Conservation (phyloP, 1,140 invertebrate genomes). For the Marisa cornuarietis region DNA sequence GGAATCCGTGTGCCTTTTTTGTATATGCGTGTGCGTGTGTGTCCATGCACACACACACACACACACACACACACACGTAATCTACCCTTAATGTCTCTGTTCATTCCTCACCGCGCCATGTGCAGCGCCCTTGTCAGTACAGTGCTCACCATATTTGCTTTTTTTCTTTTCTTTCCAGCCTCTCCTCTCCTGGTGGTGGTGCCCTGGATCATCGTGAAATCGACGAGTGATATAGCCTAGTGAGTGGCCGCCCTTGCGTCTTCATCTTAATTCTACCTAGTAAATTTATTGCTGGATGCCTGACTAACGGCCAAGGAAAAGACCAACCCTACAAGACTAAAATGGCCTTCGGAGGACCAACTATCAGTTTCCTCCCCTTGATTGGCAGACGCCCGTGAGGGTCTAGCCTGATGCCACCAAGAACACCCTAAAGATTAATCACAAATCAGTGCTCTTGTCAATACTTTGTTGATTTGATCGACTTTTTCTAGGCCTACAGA, state of each 20-base stretch:
- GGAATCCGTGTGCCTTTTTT: background rate
- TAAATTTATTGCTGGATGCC: background rate
- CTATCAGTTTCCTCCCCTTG: background rate
- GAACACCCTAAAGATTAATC: background rate
- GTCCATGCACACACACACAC: too few relatives aligned
- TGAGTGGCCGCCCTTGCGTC: constrained; percentile 35
- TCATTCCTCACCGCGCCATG: background rate
- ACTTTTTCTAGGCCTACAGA: too few relatives aligned
- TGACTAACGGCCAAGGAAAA: background rate
- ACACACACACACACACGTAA: background rate
- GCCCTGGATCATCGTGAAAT: constrained; percentile 71
- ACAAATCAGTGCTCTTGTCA: too few relatives aligned
- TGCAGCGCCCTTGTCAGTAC: background rate
- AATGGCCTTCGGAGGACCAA: background rate
- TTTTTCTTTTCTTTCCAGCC: constrained; percentile 32
- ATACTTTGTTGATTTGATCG: too few relatives aligned
- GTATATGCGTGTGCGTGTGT: too few relatives aligned
- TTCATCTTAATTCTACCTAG: background rate
- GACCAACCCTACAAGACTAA: background rate
- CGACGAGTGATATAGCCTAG: constrained; percentile 70
- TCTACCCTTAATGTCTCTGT: background rate
- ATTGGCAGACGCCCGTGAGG: background rate
- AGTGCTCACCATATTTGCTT: background rate
- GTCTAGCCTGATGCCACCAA: background rate
- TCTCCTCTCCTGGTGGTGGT: constrained; percentile 67